Evolutionary conservation across 2,888 invertebrate genomes (phyloP).

Genomic region (Cybosia mesomella): DNA sequence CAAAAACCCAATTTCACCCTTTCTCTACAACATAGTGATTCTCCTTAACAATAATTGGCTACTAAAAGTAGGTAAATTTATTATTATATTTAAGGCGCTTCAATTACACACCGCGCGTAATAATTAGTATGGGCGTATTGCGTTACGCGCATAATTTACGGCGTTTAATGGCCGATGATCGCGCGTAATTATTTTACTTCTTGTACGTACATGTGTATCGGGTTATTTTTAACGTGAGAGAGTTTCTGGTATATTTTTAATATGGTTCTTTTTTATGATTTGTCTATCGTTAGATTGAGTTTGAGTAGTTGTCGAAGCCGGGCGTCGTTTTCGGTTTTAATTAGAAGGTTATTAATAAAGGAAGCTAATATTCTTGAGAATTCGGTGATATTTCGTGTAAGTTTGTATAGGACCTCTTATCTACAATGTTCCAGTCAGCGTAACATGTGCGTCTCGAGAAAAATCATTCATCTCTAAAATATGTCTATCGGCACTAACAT

Average conservation of each 20-base stretch:
- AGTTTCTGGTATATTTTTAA: conserved; percentile 20
- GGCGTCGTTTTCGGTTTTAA: conserved; percentile 38
- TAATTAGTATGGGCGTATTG: conserved; percentile 68
- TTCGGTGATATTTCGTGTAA: conserved; percentile 5
- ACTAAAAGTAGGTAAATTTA: conserved; percentile 60
- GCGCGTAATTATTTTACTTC: conserved; percentile 71
- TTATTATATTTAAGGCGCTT: conserved; percentile 60
- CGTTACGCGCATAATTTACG: conserved; percentile 72
- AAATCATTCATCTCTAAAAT: no score
- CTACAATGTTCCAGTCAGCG: no score
- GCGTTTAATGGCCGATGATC: conserved; percentile 70
- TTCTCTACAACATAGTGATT: conserved; percentile 18
- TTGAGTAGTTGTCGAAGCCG: conserved; percentile 31
- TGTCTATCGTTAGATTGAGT: conserved; percentile 23
- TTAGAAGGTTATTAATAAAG: conserved; percentile 39
- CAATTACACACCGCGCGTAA: conserved; percentile 59
- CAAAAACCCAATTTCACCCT: not conserved
- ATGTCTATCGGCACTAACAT: no score
- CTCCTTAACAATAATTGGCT: conserved; percentile 58
- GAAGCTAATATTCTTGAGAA: conserved; percentile 41
- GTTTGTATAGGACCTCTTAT: conserved; percentile 9
- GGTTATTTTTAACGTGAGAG: conserved; percentile 51
- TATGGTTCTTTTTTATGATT: conserved; percentile 19
- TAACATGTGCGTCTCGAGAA: no score
- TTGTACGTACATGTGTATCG: conserved; percentile 55